Base-by-base conservation (phyloP, 2,888 invertebrate genomes). In the Cantharis rufa region DNA sequence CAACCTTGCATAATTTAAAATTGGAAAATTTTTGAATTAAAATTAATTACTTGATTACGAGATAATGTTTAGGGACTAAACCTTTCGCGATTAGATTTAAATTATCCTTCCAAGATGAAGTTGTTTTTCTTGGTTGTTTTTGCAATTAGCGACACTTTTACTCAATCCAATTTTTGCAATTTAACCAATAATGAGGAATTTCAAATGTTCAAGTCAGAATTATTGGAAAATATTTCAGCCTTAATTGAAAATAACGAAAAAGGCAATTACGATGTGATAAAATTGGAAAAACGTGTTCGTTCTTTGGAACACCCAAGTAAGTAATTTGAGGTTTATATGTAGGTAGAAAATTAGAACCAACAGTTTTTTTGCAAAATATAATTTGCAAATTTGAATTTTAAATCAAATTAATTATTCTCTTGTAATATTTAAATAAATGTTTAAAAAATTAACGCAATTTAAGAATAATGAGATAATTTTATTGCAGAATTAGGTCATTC, bases 291-390 rank as follows among this genome's bases (percentile, higher is more conserved):
- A 63, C 87, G 93, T 76, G 86, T 94, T 18, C 88, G 92, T 76
- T 92, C 93, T 9, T 90, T 94, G 75, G 94, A 94, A 86, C 93
- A 94, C 85, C 90, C 94, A 82, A 91, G 94, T 93, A 86, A 85
- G 84, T 80, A 68, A 15, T 15, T 62, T 63, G 10, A 70, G 32
- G 21, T 16, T 32, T 32, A 28, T 28, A 21, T 24, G 0, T 32
- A 32, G 11, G 32, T 13, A 32, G 32, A 32, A 28, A 28, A 10
- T 28, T 28, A 28, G 28, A 28, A 48, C 48, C 48, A n/a, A 48
- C 48, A 48, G n/a, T 48, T 48, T 48, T 48, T 48, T 48, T 48
- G 5, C 9, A 48, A 48, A 48, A 48, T 48, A 48, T 48, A 48
- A 48, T 48, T 32, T 13, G 32, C 13, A 32, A 32, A 77, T 62